Base-by-base conservation (phyloP, 2,888 invertebrate species). In the Platycheirus albimanus region DNA sequence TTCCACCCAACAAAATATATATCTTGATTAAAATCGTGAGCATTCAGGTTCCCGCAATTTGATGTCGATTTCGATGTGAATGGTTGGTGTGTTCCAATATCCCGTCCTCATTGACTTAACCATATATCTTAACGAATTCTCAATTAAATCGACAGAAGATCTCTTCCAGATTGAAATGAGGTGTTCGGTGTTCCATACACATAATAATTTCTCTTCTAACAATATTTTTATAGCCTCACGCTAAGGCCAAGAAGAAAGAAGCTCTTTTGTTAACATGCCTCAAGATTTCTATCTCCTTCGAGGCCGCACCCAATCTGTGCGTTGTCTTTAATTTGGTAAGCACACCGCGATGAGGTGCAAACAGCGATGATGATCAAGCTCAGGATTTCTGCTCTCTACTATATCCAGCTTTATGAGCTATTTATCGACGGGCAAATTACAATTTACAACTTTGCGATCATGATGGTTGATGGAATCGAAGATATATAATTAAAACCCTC, bases 351-450 rank as follows among this genome's bases (percentile, higher is more conserved):
- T 69, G 52, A 83, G 72, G 72, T 83, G 83, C 72, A 83, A 83
- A 83, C 78, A 6, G 8, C 30, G 7, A 33, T 33, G 30, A 8
- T 33, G n/a, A n/a, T 24, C 5, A 33, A 8, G 30, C 30, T 33
- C 5, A 4, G 24, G 3, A 24, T 24, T 24, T 4, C 24, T 24
- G 3, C 6, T 24, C 24, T 4, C 24, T 24, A 6, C 24, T 24
- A 24, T 24, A 33, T 33, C 5, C 7, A 56, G 49, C 36, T 45
- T 45, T 36, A 77, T 71, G 83, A 83, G 78, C 78, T 8, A 83
- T 78, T 83, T 78, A 83, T 83, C 83, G 74, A 58, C 72, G 74
- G 72, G 72, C 64, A 78, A 83, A 83, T 83, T 83, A 74, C 72
- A 83, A 83, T 78, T 83, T 78, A 83, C 83, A 78, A 45, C 72